These are phyloP conservation scores for Cheirogaleus medius DNA, from an alignment of 2,113 vertebrate genomes.

Conservation along the genomic window DNA sequence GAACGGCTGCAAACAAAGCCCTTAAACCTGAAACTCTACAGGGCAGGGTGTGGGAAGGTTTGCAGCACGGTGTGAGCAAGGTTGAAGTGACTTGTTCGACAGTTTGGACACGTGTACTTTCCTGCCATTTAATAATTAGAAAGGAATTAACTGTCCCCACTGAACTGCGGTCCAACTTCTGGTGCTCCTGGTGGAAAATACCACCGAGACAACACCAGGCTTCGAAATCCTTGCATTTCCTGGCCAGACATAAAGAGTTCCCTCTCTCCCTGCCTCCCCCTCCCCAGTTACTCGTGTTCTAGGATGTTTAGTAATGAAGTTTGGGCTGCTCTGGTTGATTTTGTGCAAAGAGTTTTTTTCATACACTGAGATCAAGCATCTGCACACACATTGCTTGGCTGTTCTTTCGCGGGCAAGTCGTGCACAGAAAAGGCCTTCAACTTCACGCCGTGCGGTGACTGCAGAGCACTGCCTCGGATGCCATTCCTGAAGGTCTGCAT, in stretches of 20 bases:
- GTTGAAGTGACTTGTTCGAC: not conserved
- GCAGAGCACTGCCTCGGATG: not conserved
- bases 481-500: not conserved
- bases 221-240: not conserved
- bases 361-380: not conserved
- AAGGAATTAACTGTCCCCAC: slow-evolving; percentile 51
- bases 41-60: slow-evolving; percentile 67
- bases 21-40: slow-evolving; percentile 34
- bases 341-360: not conserved
- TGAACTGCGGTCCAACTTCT: not conserved
- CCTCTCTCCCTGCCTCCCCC: not conserved
- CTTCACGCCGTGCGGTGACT: not conserved
- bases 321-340: not conserved
- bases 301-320: not conserved
- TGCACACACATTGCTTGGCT: not conserved
- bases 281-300: not conserved
- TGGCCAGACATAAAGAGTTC: not conserved
- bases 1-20: slow-evolving; percentile 52
- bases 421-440: not conserved
- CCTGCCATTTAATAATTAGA: slow-evolving; percentile 55
- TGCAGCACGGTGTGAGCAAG: not conserved
- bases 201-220: not conserved
- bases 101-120: slow-evolving; percentile 52
- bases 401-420: not conserved
- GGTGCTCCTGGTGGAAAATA: not conserved